These are phyloP conservation scores for Ophioderma brevispina DNA, from an alignment of 35 echinoderm and acorn worm genomes.

Conservation along the genomic window DNA sequence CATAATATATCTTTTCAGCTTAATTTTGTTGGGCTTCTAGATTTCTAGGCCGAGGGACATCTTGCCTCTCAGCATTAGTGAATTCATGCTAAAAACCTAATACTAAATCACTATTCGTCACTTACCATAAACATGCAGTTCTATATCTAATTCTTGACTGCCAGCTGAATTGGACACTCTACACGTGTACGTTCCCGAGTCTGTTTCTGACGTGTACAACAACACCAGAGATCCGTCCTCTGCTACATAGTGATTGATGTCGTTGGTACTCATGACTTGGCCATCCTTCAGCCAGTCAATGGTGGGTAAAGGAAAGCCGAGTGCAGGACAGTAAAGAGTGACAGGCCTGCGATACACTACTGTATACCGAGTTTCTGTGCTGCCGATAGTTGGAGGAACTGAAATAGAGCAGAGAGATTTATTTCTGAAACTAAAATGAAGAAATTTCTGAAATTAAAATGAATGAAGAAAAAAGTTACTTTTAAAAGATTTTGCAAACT, in stretches of 20 bases:
- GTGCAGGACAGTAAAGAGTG: slow-evolving; percentile 62
- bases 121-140: slow-evolving; percentile 79
- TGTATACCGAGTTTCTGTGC: slow-evolving; percentile 39
- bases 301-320: slow-evolving; percentile 62
- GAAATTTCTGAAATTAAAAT: no score
- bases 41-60: no score
- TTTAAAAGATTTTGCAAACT: no score
- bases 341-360: slow-evolving; percentile 55
- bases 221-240: slow-evolving; percentile 62
- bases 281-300: slow-evolving; percentile 86
- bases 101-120: no score
- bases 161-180: slow-evolving; percentile 70
- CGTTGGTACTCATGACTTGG: slow-evolving; percentile 48
- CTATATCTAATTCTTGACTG: slow-evolving; percentile 46
- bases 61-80: no score
- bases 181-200: slow-evolving; percentile 84
- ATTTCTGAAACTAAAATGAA: no score
- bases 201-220: slow-evolving; percentile 35
- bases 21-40: no score
- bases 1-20: no score
- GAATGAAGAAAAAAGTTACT: no score
- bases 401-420: no score
- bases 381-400: slow-evolving; percentile 71
- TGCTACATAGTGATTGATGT: slow-evolving; percentile 35
- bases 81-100: no score